Conservation (phyloP, 1,140 invertebrate genomes). For the Drosophila erecta region DNA sequence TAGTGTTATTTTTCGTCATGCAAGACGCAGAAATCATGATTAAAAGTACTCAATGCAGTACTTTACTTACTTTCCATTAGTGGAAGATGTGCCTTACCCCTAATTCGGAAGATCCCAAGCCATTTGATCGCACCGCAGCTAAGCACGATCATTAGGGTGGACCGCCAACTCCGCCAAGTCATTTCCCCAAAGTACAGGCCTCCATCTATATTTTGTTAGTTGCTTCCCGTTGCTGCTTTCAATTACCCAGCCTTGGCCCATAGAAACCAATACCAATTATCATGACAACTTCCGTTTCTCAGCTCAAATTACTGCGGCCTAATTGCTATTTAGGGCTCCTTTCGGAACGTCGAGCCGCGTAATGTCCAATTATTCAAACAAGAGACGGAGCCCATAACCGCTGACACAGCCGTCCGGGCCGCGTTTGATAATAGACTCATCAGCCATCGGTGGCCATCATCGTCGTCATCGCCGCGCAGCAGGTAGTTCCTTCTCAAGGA, state of each 20-base stretch:
- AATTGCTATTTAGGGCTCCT: slow-evolving; percentile 78
- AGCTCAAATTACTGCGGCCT: slow-evolving; percentile 64
- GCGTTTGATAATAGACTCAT: slow-evolving; percentile 74
- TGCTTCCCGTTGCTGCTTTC: slow-evolving; percentile 54
- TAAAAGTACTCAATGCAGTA: not conserved
- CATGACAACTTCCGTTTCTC: slow-evolving; percentile 71
- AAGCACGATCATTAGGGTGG: slow-evolving; percentile 12
- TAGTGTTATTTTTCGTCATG: too few relatives aligned
- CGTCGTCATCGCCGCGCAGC: slow-evolving; percentile 28
- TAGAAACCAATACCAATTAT: slow-evolving; percentile 72
- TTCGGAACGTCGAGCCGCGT: slow-evolving; percentile 30
- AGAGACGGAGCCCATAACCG: slow-evolving; percentile 59
- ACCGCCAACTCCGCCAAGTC: slow-evolving; percentile 15
- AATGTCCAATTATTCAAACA: slow-evolving; percentile 71
- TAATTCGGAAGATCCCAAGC: not conserved
- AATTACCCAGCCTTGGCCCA: slow-evolving; percentile 48
- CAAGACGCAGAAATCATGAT: not conserved
- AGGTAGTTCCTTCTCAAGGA: slow-evolving; percentile 27
- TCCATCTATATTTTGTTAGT: slow-evolving; percentile 29
- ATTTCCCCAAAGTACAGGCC: slow-evolving; percentile 16
- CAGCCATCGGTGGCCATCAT: slow-evolving; percentile 45
- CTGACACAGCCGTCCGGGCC: slow-evolving; percentile 52
- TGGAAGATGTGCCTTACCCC: not conserved
- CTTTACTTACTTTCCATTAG: not conserved
- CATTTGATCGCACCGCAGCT: not conserved